Percentiles rank a stretch among this genome's conserved stretches.
Evolutionary conservation across 2,888 invertebrate species (phyloP).

Genomic region (Oligia latruncula): DNA sequence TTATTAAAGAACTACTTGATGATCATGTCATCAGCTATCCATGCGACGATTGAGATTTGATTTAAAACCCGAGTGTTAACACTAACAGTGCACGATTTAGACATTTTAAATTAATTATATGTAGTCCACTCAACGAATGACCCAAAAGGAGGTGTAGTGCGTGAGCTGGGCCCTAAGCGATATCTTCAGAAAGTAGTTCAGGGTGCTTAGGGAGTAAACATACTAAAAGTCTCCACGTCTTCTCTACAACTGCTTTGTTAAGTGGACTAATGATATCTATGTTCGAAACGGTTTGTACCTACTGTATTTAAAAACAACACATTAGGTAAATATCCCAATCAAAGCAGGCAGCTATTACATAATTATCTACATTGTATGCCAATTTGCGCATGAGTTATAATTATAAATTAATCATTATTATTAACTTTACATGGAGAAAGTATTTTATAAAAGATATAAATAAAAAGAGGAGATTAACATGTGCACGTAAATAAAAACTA

Average conservation of each 20-base stretch:
- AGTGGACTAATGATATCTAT: background rate
- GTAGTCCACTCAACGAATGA: no score
- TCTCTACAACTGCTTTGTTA: no score
- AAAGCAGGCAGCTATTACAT: slow-evolving; percentile 1
- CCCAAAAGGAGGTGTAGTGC: no score
- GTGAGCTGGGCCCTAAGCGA: no score
- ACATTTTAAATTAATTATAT: background rate
- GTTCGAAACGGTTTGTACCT: slow-evolving; percentile 1
- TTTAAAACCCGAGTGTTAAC: slow-evolving; percentile 22
- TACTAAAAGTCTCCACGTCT: no score
- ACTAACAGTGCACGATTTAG: slow-evolving; percentile 29
- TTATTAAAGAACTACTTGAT: slow-evolving; percentile 39
- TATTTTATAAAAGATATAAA: slow-evolving; percentile 46
- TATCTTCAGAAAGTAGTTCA: no score
- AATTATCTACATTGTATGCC: slow-evolving; percentile 8
- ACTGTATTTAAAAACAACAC: background rate
- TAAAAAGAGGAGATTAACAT: slow-evolving; percentile 37
- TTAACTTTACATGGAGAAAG: slow-evolving; percentile 31
- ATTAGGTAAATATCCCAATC: slow-evolving; percentile 4
- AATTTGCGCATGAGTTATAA: slow-evolving; percentile 34
- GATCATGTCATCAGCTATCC: slow-evolving; percentile 24
- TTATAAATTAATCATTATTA: slow-evolving; percentile 33
- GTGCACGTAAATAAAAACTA: slow-evolving; percentile 44
- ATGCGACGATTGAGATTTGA: slow-evolving; percentile 30
- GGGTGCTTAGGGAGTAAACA: no score